These are phyloP conservation scores for Metopia argyrocephala DNA, from an alignment of 2,888 invertebrate species.

Conservation along the genomic window DNA sequence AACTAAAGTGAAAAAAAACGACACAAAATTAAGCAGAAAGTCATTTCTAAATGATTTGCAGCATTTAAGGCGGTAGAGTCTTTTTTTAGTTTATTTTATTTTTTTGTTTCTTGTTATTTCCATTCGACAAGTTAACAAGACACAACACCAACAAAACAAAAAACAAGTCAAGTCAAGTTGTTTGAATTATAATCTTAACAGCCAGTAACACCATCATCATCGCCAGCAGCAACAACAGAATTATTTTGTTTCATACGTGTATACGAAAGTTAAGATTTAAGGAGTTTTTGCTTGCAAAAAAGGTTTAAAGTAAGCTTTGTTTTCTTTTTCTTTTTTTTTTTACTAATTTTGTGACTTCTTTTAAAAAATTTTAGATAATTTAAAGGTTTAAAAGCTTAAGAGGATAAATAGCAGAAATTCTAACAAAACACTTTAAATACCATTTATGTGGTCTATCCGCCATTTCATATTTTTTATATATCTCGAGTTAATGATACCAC, in stretches of 20 bases:
- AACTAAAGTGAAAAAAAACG: conserved; percentile 24
- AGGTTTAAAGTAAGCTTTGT: too few relatives aligned
- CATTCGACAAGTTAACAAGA: conserved; percentile 63
- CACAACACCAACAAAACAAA: conserved; percentile 20
- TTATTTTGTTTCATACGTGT: background rate
- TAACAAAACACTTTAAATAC: background rate
- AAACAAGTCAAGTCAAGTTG: conserved; percentile 53
- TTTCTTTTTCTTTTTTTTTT: background rate
- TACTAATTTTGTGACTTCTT: too few relatives aligned
- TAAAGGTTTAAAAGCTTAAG: background rate
- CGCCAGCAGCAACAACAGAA: background rate
- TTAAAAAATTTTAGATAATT: background rate
- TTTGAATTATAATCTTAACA: conserved; percentile 58
- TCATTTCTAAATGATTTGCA: conserved; percentile 59
- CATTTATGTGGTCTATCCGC: too few relatives aligned
- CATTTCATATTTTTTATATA: too few relatives aligned
- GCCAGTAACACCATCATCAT: conserved; percentile 10
- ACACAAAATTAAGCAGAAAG: background rate
- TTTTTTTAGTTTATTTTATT: conserved; percentile 24
- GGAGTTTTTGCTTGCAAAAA: background rate
- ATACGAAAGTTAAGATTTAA: background rate
- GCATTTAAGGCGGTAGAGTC: conserved; percentile 43
- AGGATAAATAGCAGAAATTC: conserved; percentile 16
- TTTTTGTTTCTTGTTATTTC: conserved; percentile 2
- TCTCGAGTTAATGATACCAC: too few relatives aligned